These are phyloP conservation scores for Caenorhabditis angaria DNA, from an alignment of 2,888 invertebrate genomes.

Conservation along the genomic window DNA sequence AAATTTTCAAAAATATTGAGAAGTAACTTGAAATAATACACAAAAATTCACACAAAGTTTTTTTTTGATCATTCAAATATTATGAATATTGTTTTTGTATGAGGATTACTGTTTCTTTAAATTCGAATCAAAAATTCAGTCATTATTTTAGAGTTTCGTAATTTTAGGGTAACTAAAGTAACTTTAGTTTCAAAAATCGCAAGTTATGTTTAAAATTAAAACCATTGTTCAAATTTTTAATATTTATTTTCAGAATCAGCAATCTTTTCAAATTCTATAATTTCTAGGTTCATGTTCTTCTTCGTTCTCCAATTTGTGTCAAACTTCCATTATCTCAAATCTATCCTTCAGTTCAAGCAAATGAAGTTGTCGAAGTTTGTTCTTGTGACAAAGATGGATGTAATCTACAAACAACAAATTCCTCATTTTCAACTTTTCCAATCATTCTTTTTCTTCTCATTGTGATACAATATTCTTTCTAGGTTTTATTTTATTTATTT, in stretches of 20 bases:
- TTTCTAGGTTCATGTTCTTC: constrained; percentile 52
- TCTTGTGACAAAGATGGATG: constrained; percentile 56
- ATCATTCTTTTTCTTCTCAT: background rate
- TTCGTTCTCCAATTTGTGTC: constrained; percentile 51
- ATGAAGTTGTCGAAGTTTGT: constrained; percentile 56
- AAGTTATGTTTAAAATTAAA: too few species aligned
- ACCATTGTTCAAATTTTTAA: background rate
- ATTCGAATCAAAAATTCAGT: background rate
- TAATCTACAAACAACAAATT: constrained; percentile 19
- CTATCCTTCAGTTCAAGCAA: constrained; percentile 54
- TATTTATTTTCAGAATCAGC: background rate
- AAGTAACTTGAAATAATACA: too few species aligned
- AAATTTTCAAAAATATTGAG: background rate
- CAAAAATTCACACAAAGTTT: too few species aligned
- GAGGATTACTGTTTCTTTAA: background rate
- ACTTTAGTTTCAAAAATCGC: too few species aligned
- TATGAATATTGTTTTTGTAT: background rate
- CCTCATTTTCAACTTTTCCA: background rate
- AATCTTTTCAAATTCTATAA: background rate
- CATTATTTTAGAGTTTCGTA: too few species aligned
- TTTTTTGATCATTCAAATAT: background rate
- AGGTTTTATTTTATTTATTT: background rate
- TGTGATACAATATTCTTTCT: background rate
- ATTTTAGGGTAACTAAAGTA: too few species aligned
- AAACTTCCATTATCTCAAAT: constrained; percentile 53